phyloP scores from a whole-genome alignment of 2,888 invertebrate species.

The Neria commutata region DNA sequence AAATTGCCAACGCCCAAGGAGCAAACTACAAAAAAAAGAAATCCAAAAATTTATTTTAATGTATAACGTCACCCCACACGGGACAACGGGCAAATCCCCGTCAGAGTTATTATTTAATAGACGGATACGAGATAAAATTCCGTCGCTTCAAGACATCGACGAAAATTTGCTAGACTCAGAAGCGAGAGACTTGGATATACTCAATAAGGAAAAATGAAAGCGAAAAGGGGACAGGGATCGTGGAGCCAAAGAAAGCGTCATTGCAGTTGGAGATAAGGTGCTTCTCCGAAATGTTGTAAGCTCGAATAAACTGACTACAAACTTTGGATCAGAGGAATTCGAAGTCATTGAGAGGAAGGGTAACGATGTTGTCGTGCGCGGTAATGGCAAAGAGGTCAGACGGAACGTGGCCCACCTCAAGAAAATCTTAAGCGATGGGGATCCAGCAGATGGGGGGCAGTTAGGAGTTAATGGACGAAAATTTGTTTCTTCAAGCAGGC shows the following conservation, averaged over 20 bases:
- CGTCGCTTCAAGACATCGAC: too few relatives aligned
- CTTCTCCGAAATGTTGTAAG: conserved; percentile 15
- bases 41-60: not conserved
- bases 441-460: too few relatives aligned
- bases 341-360: conserved; percentile 17
- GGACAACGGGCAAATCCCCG: conserved; percentile 18
- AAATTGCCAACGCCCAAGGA: conserved; percentile 25
- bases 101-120: conserved; percentile 17
- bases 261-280: too few relatives aligned
- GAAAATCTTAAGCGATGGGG: conserved; percentile 8
- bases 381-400: conserved; percentile 10
- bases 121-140: conserved; percentile 6
- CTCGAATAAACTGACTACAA: conserved; percentile 18
- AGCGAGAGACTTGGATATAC: conserved; percentile 14
- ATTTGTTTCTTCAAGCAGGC: not conserved
- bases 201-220: conserved; percentile 17
- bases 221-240: conserved; percentile 8
- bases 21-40: conserved; percentile 22
- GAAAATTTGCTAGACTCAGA: conserved; percentile 13
- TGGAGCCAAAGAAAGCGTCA: conserved; percentile 1
- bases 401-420: conserved; percentile 25
- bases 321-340: conserved; percentile 17
- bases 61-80: conserved; percentile 23
- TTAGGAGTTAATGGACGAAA: not conserved
- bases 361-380: conserved; percentile 16